Percentiles rank a stretch among this genome's conserved stretches.
Conservation (phyloP, 2,888 invertebrate genomes). For the Eudemis profundana region DNA sequence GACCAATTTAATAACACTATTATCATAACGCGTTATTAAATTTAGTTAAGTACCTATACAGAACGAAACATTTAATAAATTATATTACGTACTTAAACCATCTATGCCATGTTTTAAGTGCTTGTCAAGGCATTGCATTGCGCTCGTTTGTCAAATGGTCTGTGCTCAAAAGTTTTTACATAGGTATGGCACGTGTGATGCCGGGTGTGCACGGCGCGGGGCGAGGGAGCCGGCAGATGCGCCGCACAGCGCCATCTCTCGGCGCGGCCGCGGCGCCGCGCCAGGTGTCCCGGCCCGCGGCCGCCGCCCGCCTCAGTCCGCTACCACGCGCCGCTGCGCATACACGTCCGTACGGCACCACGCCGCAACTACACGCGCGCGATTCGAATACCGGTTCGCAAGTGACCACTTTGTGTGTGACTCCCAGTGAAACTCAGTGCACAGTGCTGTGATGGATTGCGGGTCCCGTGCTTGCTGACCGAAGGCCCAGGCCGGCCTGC, state of each 20-base stretch:
- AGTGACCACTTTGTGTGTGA: constrained; percentile 76
- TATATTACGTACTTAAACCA: background rate
- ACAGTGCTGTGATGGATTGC: constrained; percentile 84
- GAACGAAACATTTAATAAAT: background rate
- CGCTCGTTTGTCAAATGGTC: constrained; percentile 54
- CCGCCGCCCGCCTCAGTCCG: constrained; percentile 81
- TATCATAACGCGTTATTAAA: too few species aligned
- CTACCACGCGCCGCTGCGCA: constrained; percentile 79
- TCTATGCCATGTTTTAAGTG: constrained; percentile 37
- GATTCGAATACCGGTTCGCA: constrained; percentile 82
- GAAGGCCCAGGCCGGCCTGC: constrained; percentile 68
- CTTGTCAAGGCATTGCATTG: constrained; percentile 62
- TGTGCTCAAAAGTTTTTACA: constrained; percentile 72
- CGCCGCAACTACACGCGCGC: constrained; percentile 76
- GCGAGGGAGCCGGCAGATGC: constrained; percentile 75
- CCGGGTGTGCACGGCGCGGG: constrained; percentile 54
- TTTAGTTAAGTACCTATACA: background rate
- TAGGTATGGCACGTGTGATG: constrained; percentile 75
- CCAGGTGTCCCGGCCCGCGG: constrained; percentile 79
- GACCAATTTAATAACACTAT: too few species aligned
- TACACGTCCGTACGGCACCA: constrained; percentile 70
- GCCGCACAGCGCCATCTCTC: constrained; percentile 83
- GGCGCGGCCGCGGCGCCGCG: constrained; percentile 61
- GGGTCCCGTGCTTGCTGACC: constrained; percentile 75
- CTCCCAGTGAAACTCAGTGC: constrained; percentile 82